A percentile compares a stretch with the other conserved stretches of the same genome.
Conservation (phyloP, 2,888 invertebrate genomes). For the Digitonthophagus gazella region DNA sequence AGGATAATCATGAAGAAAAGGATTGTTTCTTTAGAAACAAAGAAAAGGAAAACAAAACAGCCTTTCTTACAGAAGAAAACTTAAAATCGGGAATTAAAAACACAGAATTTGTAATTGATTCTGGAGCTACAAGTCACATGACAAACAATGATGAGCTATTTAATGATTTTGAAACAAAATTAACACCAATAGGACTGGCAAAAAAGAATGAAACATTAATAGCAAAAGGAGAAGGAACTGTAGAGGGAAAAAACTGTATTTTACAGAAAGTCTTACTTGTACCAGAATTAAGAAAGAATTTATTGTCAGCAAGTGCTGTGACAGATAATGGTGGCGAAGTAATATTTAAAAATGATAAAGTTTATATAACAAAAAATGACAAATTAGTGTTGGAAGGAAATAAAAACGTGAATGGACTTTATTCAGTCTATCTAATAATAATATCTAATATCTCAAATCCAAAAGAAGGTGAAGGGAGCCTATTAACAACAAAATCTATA, state of each 20-base stretch:
- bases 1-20: not conserved
- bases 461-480: constrained; percentile 8
- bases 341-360: too few relatives aligned
- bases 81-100: not conserved
- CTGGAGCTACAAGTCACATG: not conserved
- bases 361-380: constrained; percentile 31
- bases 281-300: too few relatives aligned
- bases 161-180: too few relatives aligned
- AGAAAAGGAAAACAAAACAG: not conserved
- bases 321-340: too few relatives aligned
- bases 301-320: too few relatives aligned
- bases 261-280: too few relatives aligned
- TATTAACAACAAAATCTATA: not conserved
- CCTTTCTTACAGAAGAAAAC: not conserved
- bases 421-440: constrained; percentile 25
- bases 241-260: not conserved
- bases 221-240: not conserved
- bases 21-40: constrained; percentile 1
- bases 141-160: too few relatives aligned
- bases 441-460: constrained; percentile 10
- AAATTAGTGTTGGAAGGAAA: constrained; percentile 28
- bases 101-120: not conserved
- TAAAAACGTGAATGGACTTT: constrained; percentile 29
- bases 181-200: not conserved
- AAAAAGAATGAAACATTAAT: not conserved